phyloP scores from a whole-genome alignment of 2,797 vertebrate species.

The Muraenolepis orangiensis region DNA sequence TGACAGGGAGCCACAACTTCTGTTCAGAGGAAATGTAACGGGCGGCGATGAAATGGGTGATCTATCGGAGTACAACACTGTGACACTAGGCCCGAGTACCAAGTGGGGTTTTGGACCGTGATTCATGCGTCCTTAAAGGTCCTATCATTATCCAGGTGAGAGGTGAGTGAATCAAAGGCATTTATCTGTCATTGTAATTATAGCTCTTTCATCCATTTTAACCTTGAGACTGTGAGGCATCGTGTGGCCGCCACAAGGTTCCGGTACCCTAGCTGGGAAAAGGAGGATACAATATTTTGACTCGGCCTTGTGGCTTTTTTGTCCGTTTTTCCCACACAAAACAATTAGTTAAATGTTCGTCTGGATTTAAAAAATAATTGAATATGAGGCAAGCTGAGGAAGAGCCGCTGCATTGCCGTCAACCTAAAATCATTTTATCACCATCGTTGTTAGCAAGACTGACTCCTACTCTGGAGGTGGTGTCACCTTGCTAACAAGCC shows the following conservation, averaged over 20 bases:
- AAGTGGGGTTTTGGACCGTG: slow-evolving; percentile 4
- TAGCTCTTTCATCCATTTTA: slow-evolving; percentile 6
- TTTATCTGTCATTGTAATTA: neutral
- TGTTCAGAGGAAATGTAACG: neutral
- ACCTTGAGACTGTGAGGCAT: slow-evolving; percentile 2
- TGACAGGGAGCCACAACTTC: neutral
- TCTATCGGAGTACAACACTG: neutral
- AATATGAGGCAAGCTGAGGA: neutral
- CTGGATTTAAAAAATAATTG: neutral
- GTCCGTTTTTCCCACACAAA: neutral
- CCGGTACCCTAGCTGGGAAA: neutral
- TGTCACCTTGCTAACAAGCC: neutral
- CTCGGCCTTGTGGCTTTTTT: neutral
- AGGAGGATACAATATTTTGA: neutral
- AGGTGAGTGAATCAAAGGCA: slow-evolving; percentile 1
- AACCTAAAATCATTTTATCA: neutral
- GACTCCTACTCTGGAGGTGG: neutral
- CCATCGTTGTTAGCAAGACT: neutral
- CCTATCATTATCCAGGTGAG: neutral
- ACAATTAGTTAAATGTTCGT: neutral
- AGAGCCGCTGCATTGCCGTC: neutral
- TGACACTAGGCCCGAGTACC: neutral
- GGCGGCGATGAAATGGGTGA: neutral
- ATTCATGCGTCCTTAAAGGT: slow-evolving; percentile 7
- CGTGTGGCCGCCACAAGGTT: neutral